Percentiles rank a stretch among this genome's conserved stretches.
Conservation (phyloP, 2,113 vertebrate genomes). For the Diphyllodes magnificus region DNA sequence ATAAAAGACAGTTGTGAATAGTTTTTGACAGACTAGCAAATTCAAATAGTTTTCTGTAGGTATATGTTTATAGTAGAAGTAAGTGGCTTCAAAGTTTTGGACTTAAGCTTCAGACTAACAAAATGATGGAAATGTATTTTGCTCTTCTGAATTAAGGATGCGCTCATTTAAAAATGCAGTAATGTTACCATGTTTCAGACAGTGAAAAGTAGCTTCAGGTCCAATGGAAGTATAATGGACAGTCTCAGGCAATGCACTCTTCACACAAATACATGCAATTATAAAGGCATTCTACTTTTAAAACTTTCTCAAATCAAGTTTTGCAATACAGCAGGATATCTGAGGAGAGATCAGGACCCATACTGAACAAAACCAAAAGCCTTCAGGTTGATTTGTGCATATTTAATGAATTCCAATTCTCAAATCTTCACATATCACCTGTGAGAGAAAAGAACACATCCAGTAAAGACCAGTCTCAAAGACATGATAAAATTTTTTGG, state of each 20-base stretch:
- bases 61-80: neutral
- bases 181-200: neutral
- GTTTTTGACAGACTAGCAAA: neutral
- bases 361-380: constrained; percentile 3
- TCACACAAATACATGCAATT: constrained; percentile 57
- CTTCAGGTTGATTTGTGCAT: constrained; percentile 24
- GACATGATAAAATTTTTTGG: neutral
- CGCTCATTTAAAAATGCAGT: neutral
- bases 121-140: neutral
- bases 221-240: neutral
- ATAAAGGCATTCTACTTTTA: constrained; percentile 41
- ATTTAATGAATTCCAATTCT: constrained; percentile 34
- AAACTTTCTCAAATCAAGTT: constrained; percentile 36
- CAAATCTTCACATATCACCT: constrained; percentile 56
- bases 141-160: neutral
- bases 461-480: neutral
- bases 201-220: neutral
- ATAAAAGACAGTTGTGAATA: neutral
- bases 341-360: constrained; percentile 34
- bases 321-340: constrained; percentile 33
- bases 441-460: neutral
- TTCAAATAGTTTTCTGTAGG: neutral
- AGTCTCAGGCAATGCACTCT: constrained; percentile 36
- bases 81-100: constrained; percentile 15
- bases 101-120: constrained; percentile 21